phyloP scores from a whole-genome alignment of 2,888 invertebrate species.

The Steinernema carpocapsae region DNA sequence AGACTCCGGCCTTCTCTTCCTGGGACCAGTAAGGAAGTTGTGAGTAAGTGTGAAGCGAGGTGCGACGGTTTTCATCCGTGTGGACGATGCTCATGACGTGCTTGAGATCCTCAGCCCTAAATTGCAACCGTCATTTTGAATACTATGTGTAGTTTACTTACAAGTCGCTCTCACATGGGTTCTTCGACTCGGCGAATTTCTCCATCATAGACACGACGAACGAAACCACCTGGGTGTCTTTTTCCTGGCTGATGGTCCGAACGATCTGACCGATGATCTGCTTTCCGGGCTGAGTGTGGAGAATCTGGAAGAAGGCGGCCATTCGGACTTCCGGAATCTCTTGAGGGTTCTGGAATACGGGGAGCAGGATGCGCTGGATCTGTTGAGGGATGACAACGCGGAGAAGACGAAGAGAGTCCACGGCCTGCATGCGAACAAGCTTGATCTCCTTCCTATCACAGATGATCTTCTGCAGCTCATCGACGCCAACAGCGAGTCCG shows the following conservation, averaged over 20 bases:
- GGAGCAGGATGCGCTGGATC: slow-evolving; percentile 61
- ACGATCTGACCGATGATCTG: slow-evolving; percentile 58
- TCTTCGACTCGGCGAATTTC: slow-evolving; percentile 51
- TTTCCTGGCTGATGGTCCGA: slow-evolving; percentile 50
- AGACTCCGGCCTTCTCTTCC: background rate
- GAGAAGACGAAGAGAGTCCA: slow-evolving; percentile 61
- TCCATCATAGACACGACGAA: slow-evolving; percentile 55
- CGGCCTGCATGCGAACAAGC: slow-evolving; percentile 51
- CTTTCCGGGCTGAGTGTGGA: slow-evolving; percentile 52
- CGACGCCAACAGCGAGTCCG: slow-evolving; percentile 43
- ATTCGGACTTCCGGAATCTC: slow-evolving; percentile 60
- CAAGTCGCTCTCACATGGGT: slow-evolving; percentile 53
- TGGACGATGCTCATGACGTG: slow-evolving; percentile 7
- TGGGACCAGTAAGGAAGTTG: background rate
- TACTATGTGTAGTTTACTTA: too few species aligned
- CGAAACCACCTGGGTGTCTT: slow-evolving; percentile 55
- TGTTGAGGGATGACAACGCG: slow-evolving; percentile 50
- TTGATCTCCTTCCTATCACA: slow-evolving; percentile 37
- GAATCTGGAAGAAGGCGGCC: slow-evolving; percentile 56
- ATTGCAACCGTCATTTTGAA: too few species aligned
- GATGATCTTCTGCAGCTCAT: slow-evolving; percentile 48
- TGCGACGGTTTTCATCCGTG: background rate
- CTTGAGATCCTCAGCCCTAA: slow-evolving; percentile 7
- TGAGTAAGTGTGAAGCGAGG: background rate
- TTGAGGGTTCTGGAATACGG: slow-evolving; percentile 56